Base-by-base conservation (phyloP, 2,888 invertebrate genomes). In the Hemicrepidius hirtus region DNA sequence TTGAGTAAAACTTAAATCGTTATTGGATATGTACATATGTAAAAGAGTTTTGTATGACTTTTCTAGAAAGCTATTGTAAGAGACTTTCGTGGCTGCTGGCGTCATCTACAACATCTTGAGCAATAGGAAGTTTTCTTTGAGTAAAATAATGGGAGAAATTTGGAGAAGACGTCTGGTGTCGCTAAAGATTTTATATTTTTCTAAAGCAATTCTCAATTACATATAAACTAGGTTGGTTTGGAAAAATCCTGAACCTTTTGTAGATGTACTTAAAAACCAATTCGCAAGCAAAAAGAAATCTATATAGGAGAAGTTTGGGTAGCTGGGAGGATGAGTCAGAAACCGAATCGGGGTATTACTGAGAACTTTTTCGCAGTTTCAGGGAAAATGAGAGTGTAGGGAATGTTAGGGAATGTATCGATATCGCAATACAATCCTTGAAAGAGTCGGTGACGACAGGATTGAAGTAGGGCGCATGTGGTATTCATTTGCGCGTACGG, bases 401-500 rank as follows among this genome's bases (percentile, higher is more conserved):
- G 21, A 57, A 37, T 37, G 57, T 57, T 57, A 57, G 57, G 57
- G 21, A 57, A 37, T 37, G 57, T 57, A 57, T 57, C 57, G 57
- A 57, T 57, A 59, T 55, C 44, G 67, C 57, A 67, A 78, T 77
- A 79, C 77, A 77, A 80, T 79, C 75, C 78, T 78, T 73, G 77
- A 79, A 79, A 80, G 77, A 76, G 77, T 79, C 76, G 73, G 78
- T 77, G 79, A 78, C 78, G 79, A 79, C 78, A 73, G 78, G 74
- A 77, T 79, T 78, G 80, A 78, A 78, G 81, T 80, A 82, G 79
- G 78, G 81, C 82, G 82, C 82, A 82, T 82, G 82, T 82, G 82
- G 82, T 82, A 82, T 81, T 82, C 82, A 82, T 82, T 82, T 82
- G 81, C 82, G 81, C 82, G 81, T 81, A 81, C 80, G 78, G 80